Evolutionary conservation across 2,797 vertebrate species (phyloP), one percentile per base, ranked within the genome.

Genomic region (Gambusia yucatana): DNA sequence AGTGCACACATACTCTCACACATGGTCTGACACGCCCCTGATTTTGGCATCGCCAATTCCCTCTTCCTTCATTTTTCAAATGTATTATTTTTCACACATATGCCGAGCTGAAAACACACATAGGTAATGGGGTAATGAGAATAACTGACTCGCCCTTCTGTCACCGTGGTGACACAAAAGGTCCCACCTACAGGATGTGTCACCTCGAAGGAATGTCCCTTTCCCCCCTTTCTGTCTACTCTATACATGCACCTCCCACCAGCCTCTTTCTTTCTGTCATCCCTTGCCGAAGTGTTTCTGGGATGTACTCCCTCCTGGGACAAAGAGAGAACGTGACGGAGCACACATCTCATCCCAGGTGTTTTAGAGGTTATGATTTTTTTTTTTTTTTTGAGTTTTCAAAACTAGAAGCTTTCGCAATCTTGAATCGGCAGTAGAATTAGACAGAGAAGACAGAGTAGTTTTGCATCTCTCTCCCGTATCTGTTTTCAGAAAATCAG

Each of bases 161-260:
- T 95, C 93, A 94, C 91, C 92, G 87, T 73, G 48, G 88, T 77
- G 88, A 92, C 86, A 86, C 77, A 59, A 71, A 75, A 76, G 63
- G 88, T 88, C 93, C 91, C 95, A 91, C 94, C 93, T 88, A 92
- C 91, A 94, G 93, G 92, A 93, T 89, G 93, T 92, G 94, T 96
- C 94, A 94, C 90, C 90, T 95, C 91, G 50, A 65, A 90, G 86
- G 93, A 96, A 96, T 94, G 90, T 91, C 82, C 76, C 44, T 76
- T 41, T 55, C 39, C 63, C 72, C 67, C 67, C 77, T 39, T 72
- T 30, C 73, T 43, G 70, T 72, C 70, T 75, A 52, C 75, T 52
- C n/a, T 39, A 28, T 43, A 71, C 20, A 22, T 46, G 50, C 46
- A 17, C 73, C 59, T 61, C 47, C 77, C 57, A 1, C n/a, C 73